Conservation (phyloP, 2,797 vertebrate genomes). For the Mergus octosetaceus region DNA sequence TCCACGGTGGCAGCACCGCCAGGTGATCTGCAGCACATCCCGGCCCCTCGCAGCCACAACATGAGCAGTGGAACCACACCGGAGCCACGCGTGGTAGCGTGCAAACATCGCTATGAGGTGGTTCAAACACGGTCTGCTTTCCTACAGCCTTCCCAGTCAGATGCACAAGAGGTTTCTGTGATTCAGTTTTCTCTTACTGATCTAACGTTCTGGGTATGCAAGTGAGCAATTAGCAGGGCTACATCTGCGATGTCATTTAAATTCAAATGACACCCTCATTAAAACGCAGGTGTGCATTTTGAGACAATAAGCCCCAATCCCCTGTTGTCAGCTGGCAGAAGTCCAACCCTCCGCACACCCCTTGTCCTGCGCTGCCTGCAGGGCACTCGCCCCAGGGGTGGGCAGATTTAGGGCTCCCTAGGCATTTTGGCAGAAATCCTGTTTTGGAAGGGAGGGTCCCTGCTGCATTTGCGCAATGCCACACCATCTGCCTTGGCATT, state of each 20-base stretch:
- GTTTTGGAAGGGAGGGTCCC: not conserved
- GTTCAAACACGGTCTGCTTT: not conserved
- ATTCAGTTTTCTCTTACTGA: not conserved
- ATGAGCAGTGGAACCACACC: rapidly evolving
- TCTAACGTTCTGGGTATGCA: not conserved
- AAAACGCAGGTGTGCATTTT: not conserved
- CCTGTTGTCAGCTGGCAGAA: not conserved
- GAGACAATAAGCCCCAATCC: not conserved
- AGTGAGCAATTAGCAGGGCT: slow-evolving; percentile 31
- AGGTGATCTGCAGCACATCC: rapidly evolving
- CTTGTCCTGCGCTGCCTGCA: not conserved
- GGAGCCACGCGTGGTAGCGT: rapidly evolving
- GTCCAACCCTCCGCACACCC: rapidly evolving
- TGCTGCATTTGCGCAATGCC: not conserved
- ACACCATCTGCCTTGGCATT: not conserved
- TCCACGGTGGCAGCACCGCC: rapidly evolving
- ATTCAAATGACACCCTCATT: not conserved
- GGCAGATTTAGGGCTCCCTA: not conserved
- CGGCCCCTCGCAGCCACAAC: not conserved
- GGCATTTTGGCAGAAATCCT: not conserved
- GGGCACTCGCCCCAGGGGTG: not conserved
- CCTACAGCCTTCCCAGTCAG: not conserved
- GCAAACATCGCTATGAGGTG: not conserved
- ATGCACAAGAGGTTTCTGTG: not conserved
- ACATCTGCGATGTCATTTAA: slow-evolving; percentile 3